Base-by-base conservation (phyloP, 2,113 vertebrate species). In the Brachyhypopomus occidentalis region DNA sequence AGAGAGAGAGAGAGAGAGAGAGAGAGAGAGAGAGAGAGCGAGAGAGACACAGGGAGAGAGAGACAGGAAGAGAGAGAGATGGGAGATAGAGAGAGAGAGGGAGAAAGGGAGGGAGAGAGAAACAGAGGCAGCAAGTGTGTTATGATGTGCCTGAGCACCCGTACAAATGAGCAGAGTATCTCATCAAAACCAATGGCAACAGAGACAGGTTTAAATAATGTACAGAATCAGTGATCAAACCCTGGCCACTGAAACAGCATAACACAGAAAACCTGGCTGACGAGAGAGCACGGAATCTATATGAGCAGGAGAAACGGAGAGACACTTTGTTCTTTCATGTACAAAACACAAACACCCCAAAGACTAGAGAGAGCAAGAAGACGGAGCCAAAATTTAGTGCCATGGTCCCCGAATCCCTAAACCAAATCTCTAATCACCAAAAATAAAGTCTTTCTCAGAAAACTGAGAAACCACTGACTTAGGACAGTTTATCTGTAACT, bases 1-100 rank as follows among this genome's bases (percentile, higher is more conserved):
- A 79, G 38, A 38, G 30, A 73, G 63, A 78, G 60, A n/a, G 38
- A 17, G 25, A 77, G 64, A 69, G 59, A 63, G 36, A 64, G 60
- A 56, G 36, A 79, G 52, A 58, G 23, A 79, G 55, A 38, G 19
- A 66, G 63, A 79, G 45, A 45, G 38, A 38, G 55, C 63, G 63
- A 74, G 58, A 66, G 52, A 79, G 62, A 71, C 23, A 76, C 34
- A 45, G 72, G 19, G 70, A 48, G 16, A 72, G 56, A 30, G 58
- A 64, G 58, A 45, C 25, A 77, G n/a, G 9, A 58, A 60, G 74
- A 60, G 64, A 16, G 16, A 59, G 77, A 19, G 48, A 22, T n/a
- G 75, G 23, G 34, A 17, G 20, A 22, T 11, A 22, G 77, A 69
- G 52, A 38, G 77, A 59, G 45, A 30, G 74, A 34, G 73, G 19